Evolutionary conservation across 2,113 vertebrate genomes (phyloP).

Genomic region (Chelonoidis abingdonii): DNA sequence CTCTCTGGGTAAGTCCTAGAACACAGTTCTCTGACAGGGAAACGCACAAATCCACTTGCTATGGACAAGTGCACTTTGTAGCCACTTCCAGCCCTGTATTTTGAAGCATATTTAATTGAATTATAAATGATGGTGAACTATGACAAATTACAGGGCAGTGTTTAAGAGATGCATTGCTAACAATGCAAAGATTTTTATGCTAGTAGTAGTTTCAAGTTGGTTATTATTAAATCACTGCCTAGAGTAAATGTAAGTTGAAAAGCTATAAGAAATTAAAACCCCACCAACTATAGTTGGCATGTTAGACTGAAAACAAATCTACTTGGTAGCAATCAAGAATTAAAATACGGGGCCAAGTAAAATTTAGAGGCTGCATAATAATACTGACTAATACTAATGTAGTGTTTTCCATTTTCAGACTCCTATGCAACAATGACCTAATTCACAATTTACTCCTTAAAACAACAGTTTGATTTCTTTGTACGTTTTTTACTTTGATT

Average conservation of each 20-base stretch:
- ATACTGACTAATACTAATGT: neutral
- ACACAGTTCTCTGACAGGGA: neutral
- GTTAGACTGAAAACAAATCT: neutral
- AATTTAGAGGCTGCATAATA: neutral
- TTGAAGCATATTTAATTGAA: neutral
- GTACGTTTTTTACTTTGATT: neutral
- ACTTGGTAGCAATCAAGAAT: neutral
- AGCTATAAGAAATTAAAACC: neutral
- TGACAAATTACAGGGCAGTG: neutral
- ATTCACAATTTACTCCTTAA: neutral
- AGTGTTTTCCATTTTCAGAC: neutral
- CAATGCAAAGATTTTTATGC: neutral
- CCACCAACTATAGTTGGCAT: neutral
- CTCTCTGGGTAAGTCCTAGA: neutral
- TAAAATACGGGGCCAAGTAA: neutral
- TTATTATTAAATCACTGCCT: constrained; percentile 7
- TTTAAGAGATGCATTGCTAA: neutral
- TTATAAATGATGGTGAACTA: neutral
- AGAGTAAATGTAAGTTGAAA: constrained; percentile 23
- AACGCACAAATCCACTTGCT: neutral
- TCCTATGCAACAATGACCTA: neutral
- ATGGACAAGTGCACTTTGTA: neutral
- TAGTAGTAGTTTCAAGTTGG: neutral
- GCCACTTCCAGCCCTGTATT: neutral
- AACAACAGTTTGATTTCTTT: neutral